phyloP scores from a whole-genome alignment of 2,888 invertebrate genomes.

The Hirtodrosophila histrioides region DNA sequence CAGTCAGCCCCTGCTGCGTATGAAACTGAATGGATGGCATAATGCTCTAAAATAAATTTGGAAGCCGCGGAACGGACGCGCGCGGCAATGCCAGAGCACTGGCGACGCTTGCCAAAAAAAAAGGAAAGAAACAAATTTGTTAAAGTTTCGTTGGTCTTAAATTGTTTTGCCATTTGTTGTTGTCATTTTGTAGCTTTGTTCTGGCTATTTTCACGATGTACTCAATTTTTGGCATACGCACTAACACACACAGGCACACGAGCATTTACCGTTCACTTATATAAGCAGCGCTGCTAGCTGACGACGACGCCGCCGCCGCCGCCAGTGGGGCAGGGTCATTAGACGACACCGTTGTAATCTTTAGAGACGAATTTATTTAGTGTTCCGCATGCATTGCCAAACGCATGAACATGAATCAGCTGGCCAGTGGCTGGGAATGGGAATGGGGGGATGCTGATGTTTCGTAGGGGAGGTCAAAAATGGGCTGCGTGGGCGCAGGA shows the following conservation, averaged over 20 bases:
- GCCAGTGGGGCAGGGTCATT: constrained; percentile 78
- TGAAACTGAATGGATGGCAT: constrained; percentile 70
- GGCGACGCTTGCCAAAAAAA: constrained; percentile 68
- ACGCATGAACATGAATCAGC: constrained; percentile 65
- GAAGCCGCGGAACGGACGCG: constrained; percentile 46
- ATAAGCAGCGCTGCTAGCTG: constrained; percentile 53
- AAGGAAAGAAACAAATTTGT: constrained; percentile 71
- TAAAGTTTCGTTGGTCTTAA: constrained; percentile 63
- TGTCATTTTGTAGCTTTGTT: constrained; percentile 49
- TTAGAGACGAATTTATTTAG: constrained; percentile 34
- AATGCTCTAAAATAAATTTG: constrained; percentile 82
- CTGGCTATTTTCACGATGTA: constrained; percentile 65
- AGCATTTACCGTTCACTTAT: constrained; percentile 59
- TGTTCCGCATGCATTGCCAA: constrained; percentile 51
- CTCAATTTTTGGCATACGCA: constrained; percentile 68
- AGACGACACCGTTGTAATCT: constrained; percentile 62
- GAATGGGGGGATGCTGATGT: constrained; percentile 16
- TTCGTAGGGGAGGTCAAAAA: constrained; percentile 71
- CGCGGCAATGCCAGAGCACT: constrained; percentile 17
- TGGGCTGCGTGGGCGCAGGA: constrained; percentile 66
- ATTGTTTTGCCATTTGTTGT: constrained; percentile 56
- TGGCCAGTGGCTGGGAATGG: constrained; percentile 33
- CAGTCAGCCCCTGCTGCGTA: constrained; percentile 47
- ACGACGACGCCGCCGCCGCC: constrained; percentile 28
- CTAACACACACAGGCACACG: constrained; percentile 31